Evolutionary conservation across 2,113 vertebrate genomes (phyloP), one percentile per base, ranked within the genome.

Genomic region (Dendropsophus ebraccatus): DNA sequence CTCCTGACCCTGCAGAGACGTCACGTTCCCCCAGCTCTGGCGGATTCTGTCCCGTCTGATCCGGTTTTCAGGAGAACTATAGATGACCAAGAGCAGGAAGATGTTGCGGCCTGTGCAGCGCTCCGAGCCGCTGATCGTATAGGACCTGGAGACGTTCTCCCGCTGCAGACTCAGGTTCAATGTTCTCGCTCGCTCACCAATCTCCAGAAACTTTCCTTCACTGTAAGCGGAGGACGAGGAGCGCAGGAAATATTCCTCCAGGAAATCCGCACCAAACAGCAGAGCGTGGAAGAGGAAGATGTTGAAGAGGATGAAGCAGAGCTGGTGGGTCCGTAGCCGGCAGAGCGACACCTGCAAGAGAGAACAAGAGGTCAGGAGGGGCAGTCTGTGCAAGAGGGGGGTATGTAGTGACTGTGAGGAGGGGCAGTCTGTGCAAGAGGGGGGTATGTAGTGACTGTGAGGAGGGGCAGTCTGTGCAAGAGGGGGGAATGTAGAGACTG

Each of bases 221-320:
- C 92, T 93, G 91, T 96, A 97, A 1, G 96, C n/a, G 89, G 0
- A 89, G 0, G 91, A 91, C 0, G 97, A 96, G 0, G 93, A n/a
- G n/a, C n/a, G n/a, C n/a, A n/a, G n/a, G n/a, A n/a, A n/a, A n/a
- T n/a, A n/a, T n/a, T n/a, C n/a, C n/a, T n/a, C n/a, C n/a, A 98
- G 91, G 30, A 99, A 92, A 88, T 99, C 96, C 0, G 95, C 95
- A 8, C 97, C 97, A 0, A 98, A 99, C 62, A 99, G 89, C 93
- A 99, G 89, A 41, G 91, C 75, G 1, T 98, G 97, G 92, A 98
- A 97, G 10, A 98, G 95, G 30, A 96, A 30, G 72, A 97, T 70
- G 0, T 97, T 98, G 87, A 96, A 98, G 74, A 99, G 91, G 35
- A 99, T 92, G 91, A 99, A 99, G 77, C 97, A 97, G 96, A 96